Base-by-base conservation (phyloP, 2,113 vertebrate genomes). In the Neotragus moschatus region DNA sequence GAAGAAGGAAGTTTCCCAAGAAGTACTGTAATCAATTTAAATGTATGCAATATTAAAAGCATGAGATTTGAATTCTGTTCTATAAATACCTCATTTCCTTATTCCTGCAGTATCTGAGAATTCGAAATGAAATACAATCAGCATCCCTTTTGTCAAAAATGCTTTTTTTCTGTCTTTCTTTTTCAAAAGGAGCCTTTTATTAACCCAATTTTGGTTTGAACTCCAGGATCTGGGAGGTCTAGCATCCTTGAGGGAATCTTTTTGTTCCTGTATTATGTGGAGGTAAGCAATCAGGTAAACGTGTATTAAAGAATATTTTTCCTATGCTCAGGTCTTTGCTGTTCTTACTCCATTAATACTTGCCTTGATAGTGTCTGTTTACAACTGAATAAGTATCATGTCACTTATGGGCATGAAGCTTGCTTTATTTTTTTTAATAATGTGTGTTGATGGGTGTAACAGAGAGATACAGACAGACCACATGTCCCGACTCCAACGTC, bases 401-500 rank as follows among this genome's bases (percentile, higher is more conserved):
- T 39, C 28, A 8, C 28, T 26, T 70, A 10, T 10, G 49, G 49
- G 2, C 14, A 3, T 3, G 23, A 26, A 30, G 7, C 66, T 39
- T 70, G n/a, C 66, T 70, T 70, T 55, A 39, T 15, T 14, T 47
- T 49, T 61, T 84, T 47, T 21, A 47, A 43, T 13, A 66, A n/a
- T 33, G 25, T 61, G 86, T 36, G 21, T 23, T 3, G 12, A 23
- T 14, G 45, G 43, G 47, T 47, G 2, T 17, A n/a, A 33, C 4
- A 9, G 3, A 11, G 43, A 36, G 15, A 63, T 12, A 61, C 10
- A 26, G 30, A 53, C 16, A n/a, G 21, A 26, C 13, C 7, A 16
- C 8, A 3, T 2, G 19, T 7, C 1, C 45, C 15, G 36, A 6
- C 14, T 49, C 19, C 26, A 33, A 3, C 2, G 2, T 28, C 39